phyloP scores from a whole-genome alignment of 2,888 invertebrate species.

The Harpagoxenus sublaevis region DNA sequence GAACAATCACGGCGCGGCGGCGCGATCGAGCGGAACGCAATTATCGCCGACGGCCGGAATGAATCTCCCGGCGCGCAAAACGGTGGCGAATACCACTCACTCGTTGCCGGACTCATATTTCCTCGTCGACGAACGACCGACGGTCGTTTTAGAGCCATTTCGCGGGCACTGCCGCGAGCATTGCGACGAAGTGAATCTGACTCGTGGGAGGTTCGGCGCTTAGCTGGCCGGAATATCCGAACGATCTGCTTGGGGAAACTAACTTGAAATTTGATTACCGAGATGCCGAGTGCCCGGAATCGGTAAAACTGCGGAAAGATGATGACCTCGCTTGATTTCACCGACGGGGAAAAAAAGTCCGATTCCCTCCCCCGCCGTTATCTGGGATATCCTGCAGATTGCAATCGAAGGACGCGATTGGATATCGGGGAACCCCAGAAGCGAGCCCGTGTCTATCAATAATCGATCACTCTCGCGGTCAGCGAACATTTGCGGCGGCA shows the following conservation, averaged over 20 bases:
- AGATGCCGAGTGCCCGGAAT: neutral
- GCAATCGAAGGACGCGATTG: neutral
- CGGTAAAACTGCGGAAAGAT: neutral
- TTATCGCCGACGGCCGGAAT: constrained; percentile 65
- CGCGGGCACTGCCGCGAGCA: neutral
- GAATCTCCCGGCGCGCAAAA: constrained; percentile 56
- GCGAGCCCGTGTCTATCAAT: constrained; percentile 5
- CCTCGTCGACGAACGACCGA: constrained; percentile 15
- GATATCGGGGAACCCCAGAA: neutral
- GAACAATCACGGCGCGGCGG: constrained; percentile 69
- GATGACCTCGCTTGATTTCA: neutral
- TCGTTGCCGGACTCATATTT: constrained; percentile 34
- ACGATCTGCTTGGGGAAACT: neutral
- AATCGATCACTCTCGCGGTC: constrained; percentile 28
- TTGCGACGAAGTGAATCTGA: neutral
- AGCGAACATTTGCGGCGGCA: constrained; percentile 25
- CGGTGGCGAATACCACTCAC: constrained; percentile 29
- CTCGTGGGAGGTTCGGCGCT: neutral
- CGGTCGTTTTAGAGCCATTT: constrained; percentile 9
- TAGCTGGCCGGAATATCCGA: neutral
- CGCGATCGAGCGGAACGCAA: constrained; percentile 70
- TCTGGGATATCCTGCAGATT: neutral
- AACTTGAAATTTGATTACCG: neutral
- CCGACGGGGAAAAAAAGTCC: neutral
- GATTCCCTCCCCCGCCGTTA: neutral